Conservation (phyloP, 1,140 invertebrate genomes). For the Ceratitis capitata region DNA sequence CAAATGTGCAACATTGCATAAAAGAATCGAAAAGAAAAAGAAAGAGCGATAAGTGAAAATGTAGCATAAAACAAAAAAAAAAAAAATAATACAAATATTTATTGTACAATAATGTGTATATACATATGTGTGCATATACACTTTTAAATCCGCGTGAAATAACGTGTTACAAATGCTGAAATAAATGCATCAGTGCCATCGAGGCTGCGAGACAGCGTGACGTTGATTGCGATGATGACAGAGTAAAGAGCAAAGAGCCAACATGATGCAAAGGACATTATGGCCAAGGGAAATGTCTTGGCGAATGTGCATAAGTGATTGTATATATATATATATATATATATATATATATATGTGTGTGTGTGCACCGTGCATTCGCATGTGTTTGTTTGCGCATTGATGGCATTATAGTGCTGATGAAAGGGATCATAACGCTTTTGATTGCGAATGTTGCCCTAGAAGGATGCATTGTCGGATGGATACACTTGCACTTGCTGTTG, state of each 20-base stretch:
- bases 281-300: background rate
- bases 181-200: background rate
- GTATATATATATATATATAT: background rate
- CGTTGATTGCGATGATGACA: background rate
- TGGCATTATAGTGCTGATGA: background rate
- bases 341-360: background rate
- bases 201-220: background rate
- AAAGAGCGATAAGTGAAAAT: background rate
- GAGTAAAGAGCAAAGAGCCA: background rate
- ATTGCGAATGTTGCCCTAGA: background rate
- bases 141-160: background rate
- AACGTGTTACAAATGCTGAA: constrained; percentile 1
- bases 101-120: constrained; percentile 24
- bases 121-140: no score
- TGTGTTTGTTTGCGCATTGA: no score
- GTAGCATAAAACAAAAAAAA: no score
- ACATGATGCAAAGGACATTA: background rate
- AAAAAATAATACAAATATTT: background rate
- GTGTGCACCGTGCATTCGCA: no score
- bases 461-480: background rate
- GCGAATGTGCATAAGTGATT: background rate
- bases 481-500: background rate
- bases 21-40: background rate
- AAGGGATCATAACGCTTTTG: background rate
- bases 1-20: background rate